These are phyloP conservation scores for Otus sunia DNA, from an alignment of 2,113 vertebrate species.

Conservation along the genomic window DNA sequence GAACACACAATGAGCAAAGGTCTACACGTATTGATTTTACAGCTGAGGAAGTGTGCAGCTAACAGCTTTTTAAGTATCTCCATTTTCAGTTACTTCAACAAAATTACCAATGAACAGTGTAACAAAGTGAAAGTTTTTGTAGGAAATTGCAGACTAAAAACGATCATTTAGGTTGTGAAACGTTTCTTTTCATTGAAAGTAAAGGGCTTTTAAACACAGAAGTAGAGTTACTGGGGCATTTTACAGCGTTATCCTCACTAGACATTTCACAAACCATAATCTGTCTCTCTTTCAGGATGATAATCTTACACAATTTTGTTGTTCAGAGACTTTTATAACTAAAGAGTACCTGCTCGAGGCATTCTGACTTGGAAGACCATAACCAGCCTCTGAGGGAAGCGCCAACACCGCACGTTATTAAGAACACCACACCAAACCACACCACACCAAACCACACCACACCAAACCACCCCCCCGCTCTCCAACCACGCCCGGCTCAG, in stretches of 20 bases:
- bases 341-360: neutral
- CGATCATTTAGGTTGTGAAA: conserved; percentile 41
- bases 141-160: conserved; percentile 57
- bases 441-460: neutral
- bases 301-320: neutral
- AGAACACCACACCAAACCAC: neutral
- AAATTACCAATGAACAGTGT: conserved; percentile 52
- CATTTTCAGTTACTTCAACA: conserved; percentile 69
- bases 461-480: neutral
- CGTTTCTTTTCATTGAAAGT: conserved; percentile 45
- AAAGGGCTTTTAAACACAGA: conserved; percentile 32
- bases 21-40: conserved; percentile 52
- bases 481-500: neutral
- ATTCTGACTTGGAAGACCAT: neutral
- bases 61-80: conserved; percentile 68
- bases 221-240: neutral
- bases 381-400: neutral
- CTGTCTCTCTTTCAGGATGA: conserved; percentile 1
- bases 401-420: neutral
- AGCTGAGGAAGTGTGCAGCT: conserved; percentile 33
- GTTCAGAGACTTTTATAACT: neutral
- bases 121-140: conserved; percentile 63
- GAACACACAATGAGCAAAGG: conserved; percentile 38
- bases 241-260: neutral
- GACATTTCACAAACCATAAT: conserved; percentile 17